Conservation (phyloP, 1,140 invertebrate genomes). For the Tyrophagus putrescentiae region DNA sequence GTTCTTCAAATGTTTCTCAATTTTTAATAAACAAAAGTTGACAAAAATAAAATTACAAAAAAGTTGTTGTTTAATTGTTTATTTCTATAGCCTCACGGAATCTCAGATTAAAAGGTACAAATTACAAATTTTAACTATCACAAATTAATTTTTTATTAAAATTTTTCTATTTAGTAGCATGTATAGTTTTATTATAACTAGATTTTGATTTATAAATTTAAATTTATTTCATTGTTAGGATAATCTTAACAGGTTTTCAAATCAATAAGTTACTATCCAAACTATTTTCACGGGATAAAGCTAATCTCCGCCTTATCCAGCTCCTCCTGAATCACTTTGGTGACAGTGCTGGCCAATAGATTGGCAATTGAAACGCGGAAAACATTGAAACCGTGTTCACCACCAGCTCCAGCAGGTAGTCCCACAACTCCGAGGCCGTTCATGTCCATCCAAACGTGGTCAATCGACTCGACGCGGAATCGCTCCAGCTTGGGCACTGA, state of each 20-base stretch:
- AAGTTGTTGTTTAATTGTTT: too few species aligned
- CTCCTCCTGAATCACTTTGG: slow-evolving; percentile 23
- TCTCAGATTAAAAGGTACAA: too few species aligned
- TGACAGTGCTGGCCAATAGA: slow-evolving; percentile 21
- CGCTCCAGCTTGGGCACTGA: slow-evolving; percentile 18
- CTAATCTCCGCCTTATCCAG: slow-evolving; percentile 20
- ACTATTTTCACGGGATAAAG: slow-evolving; percentile 13
- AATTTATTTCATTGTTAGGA: background rate
- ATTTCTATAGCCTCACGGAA: too few species aligned
- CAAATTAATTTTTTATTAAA: too few species aligned
- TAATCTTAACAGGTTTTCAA: background rate
- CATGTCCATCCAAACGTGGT: slow-evolving; percentile 27
- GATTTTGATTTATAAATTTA: too few species aligned
- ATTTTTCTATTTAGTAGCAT: too few species aligned
- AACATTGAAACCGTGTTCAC: slow-evolving; percentile 26
- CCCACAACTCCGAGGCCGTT: slow-evolving; percentile 26
- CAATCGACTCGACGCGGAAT: slow-evolving; percentile 22
- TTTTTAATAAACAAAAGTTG: too few species aligned
- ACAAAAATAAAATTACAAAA: too few species aligned
- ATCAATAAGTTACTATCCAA: background rate
- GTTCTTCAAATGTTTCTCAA: too few species aligned
- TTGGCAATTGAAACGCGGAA: slow-evolving; percentile 25
- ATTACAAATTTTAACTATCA: too few species aligned
- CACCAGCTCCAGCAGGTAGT: slow-evolving; percentile 26
- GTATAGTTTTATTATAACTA: too few species aligned